phyloP scores from a whole-genome alignment of 2,113 vertebrate species.

The Pelodiscus sinensis region DNA sequence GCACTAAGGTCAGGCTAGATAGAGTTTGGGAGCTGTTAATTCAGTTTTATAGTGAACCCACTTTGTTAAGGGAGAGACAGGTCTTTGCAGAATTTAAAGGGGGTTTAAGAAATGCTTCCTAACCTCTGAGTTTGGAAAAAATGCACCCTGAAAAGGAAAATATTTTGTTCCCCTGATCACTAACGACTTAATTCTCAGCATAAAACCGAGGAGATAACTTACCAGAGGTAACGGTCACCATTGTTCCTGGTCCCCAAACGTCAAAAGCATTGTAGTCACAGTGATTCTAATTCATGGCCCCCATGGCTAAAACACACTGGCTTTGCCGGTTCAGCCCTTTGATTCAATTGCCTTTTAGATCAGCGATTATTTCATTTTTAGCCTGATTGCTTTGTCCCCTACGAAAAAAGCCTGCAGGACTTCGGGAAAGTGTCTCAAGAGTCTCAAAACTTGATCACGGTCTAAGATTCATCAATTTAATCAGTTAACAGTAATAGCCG shows the following conservation, averaged over 20 bases:
- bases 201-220: not conserved
- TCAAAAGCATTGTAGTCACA: conserved; percentile 12
- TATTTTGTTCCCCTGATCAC: not conserved
- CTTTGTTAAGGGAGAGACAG: not conserved
- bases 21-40: not conserved
- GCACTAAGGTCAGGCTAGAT: not conserved
- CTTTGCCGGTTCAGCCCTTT: not conserved
- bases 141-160: not conserved
- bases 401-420: not conserved
- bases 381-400: not conserved
- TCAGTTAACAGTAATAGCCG: not conserved
- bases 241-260: not conserved
- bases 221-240: not conserved
- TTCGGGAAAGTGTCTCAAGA: not conserved
- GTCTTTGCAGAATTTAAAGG: not conserved
- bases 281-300: not conserved
- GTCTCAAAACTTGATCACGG: not conserved
- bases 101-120: not conserved
- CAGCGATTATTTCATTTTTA: not conserved
- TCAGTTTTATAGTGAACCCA: not conserved
- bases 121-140: not conserved
- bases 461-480: not conserved
- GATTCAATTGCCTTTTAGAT: not conserved
- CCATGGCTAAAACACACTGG: not conserved
- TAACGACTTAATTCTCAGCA: not conserved